Base-by-base conservation (phyloP, 1,140 invertebrate species). In the Drosophila sp. region DNA sequence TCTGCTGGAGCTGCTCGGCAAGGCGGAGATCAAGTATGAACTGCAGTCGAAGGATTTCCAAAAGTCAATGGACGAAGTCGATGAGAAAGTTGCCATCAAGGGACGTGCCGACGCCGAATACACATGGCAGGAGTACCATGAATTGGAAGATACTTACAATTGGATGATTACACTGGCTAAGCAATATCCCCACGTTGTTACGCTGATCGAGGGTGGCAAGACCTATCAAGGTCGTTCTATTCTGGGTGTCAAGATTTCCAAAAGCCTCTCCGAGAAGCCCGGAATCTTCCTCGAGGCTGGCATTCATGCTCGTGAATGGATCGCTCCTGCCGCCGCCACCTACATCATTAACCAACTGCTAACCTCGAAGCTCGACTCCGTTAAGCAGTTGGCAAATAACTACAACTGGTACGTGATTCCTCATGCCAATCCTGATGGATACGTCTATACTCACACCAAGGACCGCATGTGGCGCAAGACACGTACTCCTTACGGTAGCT, bases 241-340 rank as follows among this genome's bases (percentile, higher is more conserved):
- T 51, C 91, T 93, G 43, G 94, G 94, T 1, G 92, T 95, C 0
- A 94, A 93, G 67, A 77, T 96, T 1, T 91, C 92, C 3, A 93
- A 93, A 18, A 92, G 91, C 0, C 48, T 63, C 11, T 21, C 8
- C 0, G 90, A 87, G 0, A 84, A 74, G 13, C 84, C 75, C 2
- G 82, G 93, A 0, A 93, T 94, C 34, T 90, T 94, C 1, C 81
- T 94, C 16, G 94, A 94, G 57, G 93, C 92, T 40, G 93, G 92
- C n/a, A 95, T 95, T 72, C 95, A 95, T 76, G 94, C 95, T 21
- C 76, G 96, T 41, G 96, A 97, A 92, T 97, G 96, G 96, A 94
- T 97, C 7, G 93, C 94, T 11, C 94, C 96, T 1, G 95, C 96
- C 0, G 94, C 94, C 0, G 92, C 94, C 0, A 94, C 95, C 1